A percentile compares a stretch with the other conserved stretches of the same genome.
These are phyloP conservation scores for Ephestia elutella DNA, from an alignment of 1,140 invertebrate species.

Conservation along the genomic window DNA sequence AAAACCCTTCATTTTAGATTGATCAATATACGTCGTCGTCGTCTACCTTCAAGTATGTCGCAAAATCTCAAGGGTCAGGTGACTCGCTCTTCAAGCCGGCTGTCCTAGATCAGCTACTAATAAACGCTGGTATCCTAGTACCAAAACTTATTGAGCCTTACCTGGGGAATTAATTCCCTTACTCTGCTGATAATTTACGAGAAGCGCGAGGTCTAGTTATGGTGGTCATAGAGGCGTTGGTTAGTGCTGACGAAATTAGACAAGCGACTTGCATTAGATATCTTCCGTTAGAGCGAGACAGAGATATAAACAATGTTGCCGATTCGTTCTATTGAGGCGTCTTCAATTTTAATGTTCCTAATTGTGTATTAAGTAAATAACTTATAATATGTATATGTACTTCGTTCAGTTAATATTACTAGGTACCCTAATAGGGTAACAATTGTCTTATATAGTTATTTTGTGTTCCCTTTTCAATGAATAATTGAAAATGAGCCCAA, in stretches of 20 bases:
- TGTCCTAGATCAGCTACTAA: slow-evolving; percentile 17
- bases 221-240: background rate
- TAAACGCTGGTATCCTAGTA: slow-evolving; percentile 17
- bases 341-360: slow-evolving; percentile 8
- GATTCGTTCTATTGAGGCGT: slow-evolving; percentile 7
- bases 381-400: too few relatives aligned
- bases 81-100: background rate
- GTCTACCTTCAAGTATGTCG: slow-evolving; percentile 4
- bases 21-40: too few relatives aligned
- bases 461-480: too few relatives aligned
- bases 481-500: too few relatives aligned
- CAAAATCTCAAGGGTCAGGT: slow-evolving; percentile 5
- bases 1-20: background rate
- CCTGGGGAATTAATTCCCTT: background rate
- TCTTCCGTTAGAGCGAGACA: slow-evolving; percentile 14
- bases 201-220: background rate
- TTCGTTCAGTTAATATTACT: too few relatives aligned
- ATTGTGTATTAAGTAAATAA: too few relatives aligned
- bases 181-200: background rate
- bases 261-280: slow-evolving; percentile 21
- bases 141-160: background rate
- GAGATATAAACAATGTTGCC: slow-evolving; percentile 25
- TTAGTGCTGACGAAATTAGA: slow-evolving; percentile 25
- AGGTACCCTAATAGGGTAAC: too few relatives aligned
- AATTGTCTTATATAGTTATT: too few relatives aligned